Evolutionary conservation across 2,113 vertebrate species (phyloP), one percentile per base, ranked within the genome.

Genomic region (Pleuronectes platessa): DNA sequence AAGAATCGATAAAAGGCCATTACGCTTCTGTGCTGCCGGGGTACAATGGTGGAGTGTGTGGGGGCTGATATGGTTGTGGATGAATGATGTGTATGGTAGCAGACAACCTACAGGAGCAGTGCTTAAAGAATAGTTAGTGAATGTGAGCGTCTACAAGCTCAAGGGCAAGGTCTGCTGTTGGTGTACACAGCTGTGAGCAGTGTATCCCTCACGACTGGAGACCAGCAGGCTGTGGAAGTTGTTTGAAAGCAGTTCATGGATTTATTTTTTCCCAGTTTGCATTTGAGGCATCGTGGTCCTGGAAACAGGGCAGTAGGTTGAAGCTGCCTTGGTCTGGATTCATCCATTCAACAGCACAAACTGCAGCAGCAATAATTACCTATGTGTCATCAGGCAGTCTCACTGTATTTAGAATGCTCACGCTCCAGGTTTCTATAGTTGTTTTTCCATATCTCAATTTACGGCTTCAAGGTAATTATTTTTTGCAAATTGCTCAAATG

Each of bases 1-100:
- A 68, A 64, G 69, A 92, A 92, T 93, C 92, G 62, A 94, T 94
- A 89, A 92, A 92, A 93, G 71, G 80, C 88, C 81, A 91, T 92
- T 93, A 92, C 45, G 74, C 85, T 68, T 85, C 79, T 83, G 79
- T 81, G 88, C 82, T 73, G 84, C 72, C 1, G 61, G 68, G 81
- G 59, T 83, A 65, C 62, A 70, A 24, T 79, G 71, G 76, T 65
- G 79, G 81, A 65, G 78, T 62, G 60, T 80, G 78, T 71, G 64
- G 61, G 80, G 81, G 87, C 83, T 86, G 87, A 83, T 87, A 80
- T 83, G 58, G 78, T 70, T 73, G 82, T 54, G 69, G 81, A 89
- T 90, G 89, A 90, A 85, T 86, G 84, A 82, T 88, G 85, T 61
- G 71, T 67, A 56, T 42, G 72, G 61, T 54, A 68, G 69, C 70